A percentile compares a stretch with the other conserved stretches of the same genome.
phyloP scores from a whole-genome alignment of 2,888 invertebrate genomes.

The Anoncus sp. region DNA sequence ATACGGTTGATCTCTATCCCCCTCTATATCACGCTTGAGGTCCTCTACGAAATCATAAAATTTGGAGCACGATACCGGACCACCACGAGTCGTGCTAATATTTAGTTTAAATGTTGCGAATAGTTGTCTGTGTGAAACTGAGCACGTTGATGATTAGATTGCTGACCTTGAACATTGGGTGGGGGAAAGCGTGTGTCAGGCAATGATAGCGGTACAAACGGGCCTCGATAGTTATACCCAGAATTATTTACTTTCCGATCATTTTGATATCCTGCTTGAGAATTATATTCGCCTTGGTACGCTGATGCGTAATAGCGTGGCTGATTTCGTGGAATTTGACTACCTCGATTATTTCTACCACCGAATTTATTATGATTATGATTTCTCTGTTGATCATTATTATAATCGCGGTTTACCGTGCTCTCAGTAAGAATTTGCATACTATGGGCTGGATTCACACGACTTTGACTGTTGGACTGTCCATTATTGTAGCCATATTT shows the following conservation, averaged over 20 bases:
- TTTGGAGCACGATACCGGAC: constrained; percentile 10
- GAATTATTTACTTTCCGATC: no score
- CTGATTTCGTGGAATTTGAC: no score
- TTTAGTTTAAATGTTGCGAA: constrained; percentile 25
- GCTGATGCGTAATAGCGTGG: no score
- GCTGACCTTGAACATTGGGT: neutral
- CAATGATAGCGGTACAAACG: neutral
- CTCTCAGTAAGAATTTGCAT: no score
- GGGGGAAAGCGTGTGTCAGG: constrained; percentile 3
- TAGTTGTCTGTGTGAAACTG: neutral
- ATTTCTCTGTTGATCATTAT: no score
- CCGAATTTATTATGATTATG: no score
- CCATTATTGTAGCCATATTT: neutral
- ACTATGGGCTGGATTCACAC: no score
- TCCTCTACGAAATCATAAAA: constrained; percentile 34
- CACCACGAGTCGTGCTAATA: neutral
- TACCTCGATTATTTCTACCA: no score
- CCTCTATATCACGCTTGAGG: constrained; percentile 12
- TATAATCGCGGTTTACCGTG: no score
- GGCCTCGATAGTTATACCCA: neutral
- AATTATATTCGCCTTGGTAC: no score
- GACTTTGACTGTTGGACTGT: neutral
- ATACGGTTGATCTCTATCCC: neutral
- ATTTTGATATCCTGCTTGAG: no score
- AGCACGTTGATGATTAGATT: neutral